Evolutionary conservation across 1,140 invertebrate species (phyloP).

Genomic region (Zeugodacus cucurbitae): DNA sequence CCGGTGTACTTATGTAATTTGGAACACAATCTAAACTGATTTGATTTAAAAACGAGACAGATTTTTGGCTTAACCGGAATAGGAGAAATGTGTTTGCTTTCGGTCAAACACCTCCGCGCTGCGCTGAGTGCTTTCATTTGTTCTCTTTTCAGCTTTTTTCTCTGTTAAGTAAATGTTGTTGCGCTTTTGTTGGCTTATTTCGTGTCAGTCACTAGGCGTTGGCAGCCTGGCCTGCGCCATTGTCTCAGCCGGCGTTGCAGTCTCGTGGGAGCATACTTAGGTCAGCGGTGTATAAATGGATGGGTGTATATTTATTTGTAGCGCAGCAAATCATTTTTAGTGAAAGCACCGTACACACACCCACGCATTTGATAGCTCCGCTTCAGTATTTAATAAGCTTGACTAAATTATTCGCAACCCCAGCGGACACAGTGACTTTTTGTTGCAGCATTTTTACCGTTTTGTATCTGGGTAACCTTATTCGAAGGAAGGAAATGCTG

Average conservation of each 20-base stretch:
- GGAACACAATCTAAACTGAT: background rate
- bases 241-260: background rate
- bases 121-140: too few species aligned
- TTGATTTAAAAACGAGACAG: slow-evolving; percentile 6
- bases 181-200: background rate
- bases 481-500: too few species aligned
- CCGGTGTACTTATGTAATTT: background rate
- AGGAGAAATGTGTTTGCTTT: background rate
- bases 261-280: background rate
- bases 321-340: too few species aligned
- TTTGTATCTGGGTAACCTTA: background rate
- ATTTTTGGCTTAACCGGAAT: background rate
- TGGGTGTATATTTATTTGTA: background rate
- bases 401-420: background rate
- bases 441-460: background rate
- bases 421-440: too few species aligned
- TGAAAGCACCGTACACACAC: background rate
- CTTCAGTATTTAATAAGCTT: background rate
- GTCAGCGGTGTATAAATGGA: background rate
- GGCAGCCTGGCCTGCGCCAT: background rate
- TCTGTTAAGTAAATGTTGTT: background rate
- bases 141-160: background rate
- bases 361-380: background rate
- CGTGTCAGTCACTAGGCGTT: background rate
- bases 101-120: background rate